Evolutionary conservation across 30 jellyfish, hydroid and myxozoan species (phyloP).

Genomic region (Calvadosia cruxmelitensis): DNA sequence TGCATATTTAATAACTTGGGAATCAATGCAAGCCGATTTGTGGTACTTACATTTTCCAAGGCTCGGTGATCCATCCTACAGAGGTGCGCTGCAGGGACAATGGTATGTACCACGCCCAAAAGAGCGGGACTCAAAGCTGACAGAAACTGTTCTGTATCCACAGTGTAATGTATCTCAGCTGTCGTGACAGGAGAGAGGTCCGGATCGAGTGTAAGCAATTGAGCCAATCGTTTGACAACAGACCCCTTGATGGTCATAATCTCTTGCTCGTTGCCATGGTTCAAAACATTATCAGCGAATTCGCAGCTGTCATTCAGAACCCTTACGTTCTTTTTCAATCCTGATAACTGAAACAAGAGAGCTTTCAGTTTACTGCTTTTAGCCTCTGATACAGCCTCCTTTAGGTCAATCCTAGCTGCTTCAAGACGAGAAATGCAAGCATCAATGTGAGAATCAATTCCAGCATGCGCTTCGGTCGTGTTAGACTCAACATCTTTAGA

Average conservation of each 20-base stretch:
- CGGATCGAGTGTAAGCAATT: background rate
- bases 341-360: background rate
- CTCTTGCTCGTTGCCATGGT: background rate
- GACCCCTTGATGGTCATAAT: background rate
- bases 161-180: background rate
- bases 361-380: background rate
- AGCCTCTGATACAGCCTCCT: background rate
- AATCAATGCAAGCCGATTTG: too few species aligned
- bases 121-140: background rate
- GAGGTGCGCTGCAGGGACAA: background rate
- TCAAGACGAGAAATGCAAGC: background rate
- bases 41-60: background rate
- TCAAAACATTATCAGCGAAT: background rate
- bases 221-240: background rate
- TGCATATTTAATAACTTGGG: too few species aligned
- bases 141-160: background rate
- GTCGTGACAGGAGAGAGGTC: background rate
- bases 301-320: background rate
- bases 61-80: background rate
- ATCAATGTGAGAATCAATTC: background rate
- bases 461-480: background rate
- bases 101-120: background rate
- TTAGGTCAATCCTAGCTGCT: background rate
- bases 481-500: background rate
- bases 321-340: background rate